Base-by-base conservation (phyloP, 2,888 invertebrate species). In the Nomada hirtipes region DNA sequence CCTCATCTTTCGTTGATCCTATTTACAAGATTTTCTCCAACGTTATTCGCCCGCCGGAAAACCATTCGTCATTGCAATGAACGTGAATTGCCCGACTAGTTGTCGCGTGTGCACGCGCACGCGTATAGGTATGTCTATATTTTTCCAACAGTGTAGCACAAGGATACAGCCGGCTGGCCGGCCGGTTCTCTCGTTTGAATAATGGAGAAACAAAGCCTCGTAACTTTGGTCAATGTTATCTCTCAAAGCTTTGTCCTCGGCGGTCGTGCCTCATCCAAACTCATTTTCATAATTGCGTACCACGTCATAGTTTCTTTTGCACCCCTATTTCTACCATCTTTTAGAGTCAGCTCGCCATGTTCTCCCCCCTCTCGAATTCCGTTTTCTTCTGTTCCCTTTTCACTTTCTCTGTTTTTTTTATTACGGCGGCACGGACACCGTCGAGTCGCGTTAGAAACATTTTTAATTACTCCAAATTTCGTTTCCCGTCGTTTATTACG, bases 221-320 rank as follows among this genome's bases (percentile, higher is more conserved):
- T 89, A 88, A 88, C 87, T 86, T 84, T 83, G 89, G 89, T 84
- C 89, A 88, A 89, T 88, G 88, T 88, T 88, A 88, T 89, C 84
- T 88, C 86, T 88, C 87, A 89, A 88, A 88, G 89, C 88, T 88
- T 88, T 88, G 87, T 88, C 82, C 82, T 57, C 57, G 79, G 81
- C 80, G 74, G 74, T 59, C 75, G 75, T 80, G 70, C 76, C 76
- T 74, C 84, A 79, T 84, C 89, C 87, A 88, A 88, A 88, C 88
- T 88, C 88, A 88, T 88, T 88, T 88, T 88, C 89, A 88, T 88
- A 88, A 88, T 88, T 88, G 83, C 89, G 79, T 70, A 76, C 82
- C 76, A 85, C 77, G 84, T 79, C 76, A 82, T 79, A 73, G 71
- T 76, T 77, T 82, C 81, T 82, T 85, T 79, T 83, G 63, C 76